phyloP scores from a whole-genome alignment of 2,113 vertebrate species.

The Oncorhynchus tshawytscha region DNA sequence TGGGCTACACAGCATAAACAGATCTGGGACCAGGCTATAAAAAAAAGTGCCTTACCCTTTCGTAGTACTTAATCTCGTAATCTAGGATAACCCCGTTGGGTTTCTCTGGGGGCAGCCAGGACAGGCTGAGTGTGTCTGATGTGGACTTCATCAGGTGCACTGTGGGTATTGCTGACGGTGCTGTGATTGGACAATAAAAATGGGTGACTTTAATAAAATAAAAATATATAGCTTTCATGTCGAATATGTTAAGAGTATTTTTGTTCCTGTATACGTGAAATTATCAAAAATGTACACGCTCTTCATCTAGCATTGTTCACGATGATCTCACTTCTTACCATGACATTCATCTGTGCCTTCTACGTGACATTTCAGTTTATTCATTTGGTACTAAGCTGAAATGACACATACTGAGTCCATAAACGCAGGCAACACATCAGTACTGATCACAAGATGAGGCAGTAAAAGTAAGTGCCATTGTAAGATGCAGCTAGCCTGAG shows the following conservation, averaged over 20 bases:
- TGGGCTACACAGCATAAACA: too few species aligned
- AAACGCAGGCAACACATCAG: conserved; percentile 56
- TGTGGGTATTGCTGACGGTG: conserved; percentile 90
- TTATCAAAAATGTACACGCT: too few species aligned
- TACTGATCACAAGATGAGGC: conserved; percentile 35
- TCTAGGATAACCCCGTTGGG: conserved; percentile 98
- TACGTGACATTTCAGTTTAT: conserved; percentile 42
- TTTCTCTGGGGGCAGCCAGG: conserved; percentile 92
- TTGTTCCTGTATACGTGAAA: too few species aligned
- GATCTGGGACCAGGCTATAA: conserved; percentile 21
- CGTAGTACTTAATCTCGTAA: conserved; percentile 98
- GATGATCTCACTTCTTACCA: too few species aligned
- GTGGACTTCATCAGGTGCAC: conserved; percentile 93
- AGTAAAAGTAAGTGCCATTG: conserved; percentile 48
- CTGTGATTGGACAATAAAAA: conserved; percentile 61
- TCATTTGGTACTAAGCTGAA: conserved; percentile 52
- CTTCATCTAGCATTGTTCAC: too few species aligned
- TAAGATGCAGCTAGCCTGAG: conserved; percentile 37
- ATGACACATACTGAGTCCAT: conserved; percentile 56
- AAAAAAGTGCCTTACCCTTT: conserved; percentile 79
- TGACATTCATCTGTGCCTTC: conserved; percentile 34
- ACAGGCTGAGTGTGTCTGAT: conserved; percentile 89
- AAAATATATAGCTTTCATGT: background rate
- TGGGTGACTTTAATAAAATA: background rate
- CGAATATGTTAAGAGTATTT: background rate